Percentiles rank a stretch among this genome's conserved stretches.
phyloP scores from a whole-genome alignment of 2,888 invertebrate species.

The Callimorpha dominula region DNA sequence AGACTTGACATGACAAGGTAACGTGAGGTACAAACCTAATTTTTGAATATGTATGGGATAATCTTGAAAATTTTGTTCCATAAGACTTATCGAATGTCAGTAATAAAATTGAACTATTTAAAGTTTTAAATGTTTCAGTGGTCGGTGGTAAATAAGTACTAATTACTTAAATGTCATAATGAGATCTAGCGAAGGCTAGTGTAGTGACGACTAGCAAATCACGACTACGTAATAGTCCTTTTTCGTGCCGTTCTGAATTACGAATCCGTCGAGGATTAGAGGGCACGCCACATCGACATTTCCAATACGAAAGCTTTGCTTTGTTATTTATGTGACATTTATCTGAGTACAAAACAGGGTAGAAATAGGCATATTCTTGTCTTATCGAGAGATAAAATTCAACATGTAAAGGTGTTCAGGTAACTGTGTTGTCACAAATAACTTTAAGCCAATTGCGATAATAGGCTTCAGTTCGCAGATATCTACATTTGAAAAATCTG shows the following conservation, averaged over 20 bases:
- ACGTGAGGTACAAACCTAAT: not conserved
- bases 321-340: constrained; percentile 56
- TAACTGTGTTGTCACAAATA: not conserved
- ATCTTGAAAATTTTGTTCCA: not conserved
- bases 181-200: constrained; percentile 63
- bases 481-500: not conserved
- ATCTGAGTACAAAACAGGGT: constrained; percentile 18
- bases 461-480: not conserved
- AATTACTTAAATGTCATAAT: constrained; percentile 37
- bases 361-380: constrained; percentile 7
- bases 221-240: constrained; percentile 63
- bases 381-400: constrained; percentile 2
- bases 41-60: not conserved
- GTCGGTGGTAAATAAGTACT: not conserved
- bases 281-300: constrained; percentile 65
- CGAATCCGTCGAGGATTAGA: constrained; percentile 59
- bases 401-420: not conserved
- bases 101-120: not conserved
- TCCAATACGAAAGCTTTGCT: constrained; percentile 53
- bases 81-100: not conserved
- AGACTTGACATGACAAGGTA: not conserved
- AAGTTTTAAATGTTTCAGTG: not conserved
- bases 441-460: not conserved
- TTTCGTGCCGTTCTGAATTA: constrained; percentile 72
- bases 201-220: constrained; percentile 34